These are phyloP conservation scores for Eulithis prunata DNA, from an alignment of 2,888 invertebrate species.

Conservation along the genomic window DNA sequence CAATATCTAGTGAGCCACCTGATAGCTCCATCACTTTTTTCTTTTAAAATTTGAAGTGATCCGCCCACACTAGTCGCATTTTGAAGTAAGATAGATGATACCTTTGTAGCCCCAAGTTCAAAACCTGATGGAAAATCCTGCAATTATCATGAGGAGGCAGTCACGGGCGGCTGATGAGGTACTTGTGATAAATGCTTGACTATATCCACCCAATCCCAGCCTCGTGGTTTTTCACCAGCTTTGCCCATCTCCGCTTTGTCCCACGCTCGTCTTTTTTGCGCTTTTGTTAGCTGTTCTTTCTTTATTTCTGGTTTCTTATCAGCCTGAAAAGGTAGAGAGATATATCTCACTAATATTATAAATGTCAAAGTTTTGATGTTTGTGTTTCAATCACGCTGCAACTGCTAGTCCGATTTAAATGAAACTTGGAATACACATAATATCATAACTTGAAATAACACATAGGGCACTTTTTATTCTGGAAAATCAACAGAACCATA, in stretches of 20 bases:
- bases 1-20: too few relatives aligned
- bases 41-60: too few relatives aligned
- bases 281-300: constrained; percentile 94
- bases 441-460: too few relatives aligned
- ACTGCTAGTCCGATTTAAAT: too few relatives aligned
- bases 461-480: too few relatives aligned
- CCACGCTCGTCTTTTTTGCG: constrained; percentile 95
- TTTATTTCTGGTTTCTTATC: constrained; percentile 86
- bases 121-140: neutral
- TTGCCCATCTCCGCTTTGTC: constrained; percentile 89
- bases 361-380: too few relatives aligned
- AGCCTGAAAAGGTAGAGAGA: constrained; percentile 49
- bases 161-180: constrained; percentile 57
- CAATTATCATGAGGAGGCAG: constrained; percentile 58
- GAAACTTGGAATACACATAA: too few relatives aligned
- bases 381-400: too few relatives aligned
- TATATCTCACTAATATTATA: too few relatives aligned
- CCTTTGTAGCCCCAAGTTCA: neutral
- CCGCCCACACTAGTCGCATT: too few relatives aligned
- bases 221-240: constrained; percentile 93
- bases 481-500: too few relatives aligned
- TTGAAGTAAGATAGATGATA: neutral
- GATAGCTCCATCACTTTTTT: too few relatives aligned
- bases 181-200: constrained; percentile 96
- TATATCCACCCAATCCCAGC: constrained; percentile 98